Evolutionary conservation across 2,113 vertebrate genomes (phyloP).

Genomic region (Bufo bufo): DNA sequence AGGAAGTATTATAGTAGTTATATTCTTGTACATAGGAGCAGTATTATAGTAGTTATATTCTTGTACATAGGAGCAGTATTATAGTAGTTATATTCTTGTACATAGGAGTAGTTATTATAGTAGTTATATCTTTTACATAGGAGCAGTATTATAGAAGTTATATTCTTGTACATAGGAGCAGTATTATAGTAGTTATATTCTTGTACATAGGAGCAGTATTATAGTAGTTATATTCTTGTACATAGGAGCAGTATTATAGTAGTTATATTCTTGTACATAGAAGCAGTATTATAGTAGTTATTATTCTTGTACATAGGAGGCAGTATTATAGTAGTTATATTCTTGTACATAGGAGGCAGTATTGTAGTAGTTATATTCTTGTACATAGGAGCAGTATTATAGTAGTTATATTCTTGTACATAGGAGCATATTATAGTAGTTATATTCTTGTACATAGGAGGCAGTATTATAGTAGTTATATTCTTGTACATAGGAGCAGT

Average conservation of each 20-base stretch:
- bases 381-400: slow-evolving; percentile 5
- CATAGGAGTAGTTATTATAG: neutral
- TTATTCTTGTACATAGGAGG: neutral
- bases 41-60: neutral
- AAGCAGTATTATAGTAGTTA: slow-evolving; percentile 8
- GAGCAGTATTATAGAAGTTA: neutral
- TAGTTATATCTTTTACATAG: neutral
- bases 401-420: slow-evolving; percentile 1
- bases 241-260: neutral
- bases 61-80: neutral
- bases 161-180: slow-evolving; percentile 5
- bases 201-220: neutral
- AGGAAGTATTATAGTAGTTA: neutral
- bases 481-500: slow-evolving; percentile 2
- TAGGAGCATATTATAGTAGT: slow-evolving; percentile 5
- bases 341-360: neutral
- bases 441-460: neutral
- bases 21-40: neutral
- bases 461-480: slow-evolving; percentile 13
- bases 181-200: slow-evolving; percentile 1
- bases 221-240: slow-evolving; percentile 9
- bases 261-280: slow-evolving; percentile 7
- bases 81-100: neutral
- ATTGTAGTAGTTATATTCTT: slow-evolving; percentile 13
- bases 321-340: slow-evolving; percentile 3